Base-by-base conservation (phyloP, 2,888 invertebrate species). In the Ryuthela nishihirai region DNA sequence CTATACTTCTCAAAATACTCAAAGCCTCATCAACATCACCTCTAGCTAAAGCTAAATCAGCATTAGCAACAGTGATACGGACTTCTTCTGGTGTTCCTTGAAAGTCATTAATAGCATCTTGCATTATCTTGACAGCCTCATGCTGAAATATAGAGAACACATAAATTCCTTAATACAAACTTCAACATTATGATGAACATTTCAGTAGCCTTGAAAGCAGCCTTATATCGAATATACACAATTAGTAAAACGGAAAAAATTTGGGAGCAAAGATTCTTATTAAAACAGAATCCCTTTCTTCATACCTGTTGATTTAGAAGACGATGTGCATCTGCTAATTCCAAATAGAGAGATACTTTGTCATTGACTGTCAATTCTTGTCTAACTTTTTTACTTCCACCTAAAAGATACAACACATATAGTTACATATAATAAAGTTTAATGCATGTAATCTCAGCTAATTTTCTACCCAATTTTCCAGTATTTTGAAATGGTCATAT, bases 1-100 rank as follows among this genome's bases (percentile, higher is more conserved):
- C 80, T 20, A 97, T 84, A 68, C 83, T 83, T 45, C 83, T 81
- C 2, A 98, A 78, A 56, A 88, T 80, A 49, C 84, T 83, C 42
- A 98, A 81, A 0, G 95, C 92, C 65, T 81, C 82, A 67, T 88
- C 87, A 1, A 87, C 74, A 69, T 95, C 89, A 3, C 87, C 87
- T 70, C 87, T 84, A 47, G 83, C 82, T 12, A 95, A 73, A 10
- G 85, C 83, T 47, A 94, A 75, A 64, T 95, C 91, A 0, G 94
- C 90, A 70, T 87, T 86, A 2, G 90, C 85, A 39, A 98, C 84
- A 1, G 85, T 78, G 20, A 97, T 78, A 26, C 91, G 82, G 36
- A 87, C 85, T 75, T 92, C 92, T 73, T 95, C 92, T 0, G 87
- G 79, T 0, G 89, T 91, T 34, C 85, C 87, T 25, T 25, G 82